Percentiles rank a stretch among this genome's conserved stretches.
phyloP scores from a whole-genome alignment of 2,888 invertebrate species.

The Dolichopus griseipennis region DNA sequence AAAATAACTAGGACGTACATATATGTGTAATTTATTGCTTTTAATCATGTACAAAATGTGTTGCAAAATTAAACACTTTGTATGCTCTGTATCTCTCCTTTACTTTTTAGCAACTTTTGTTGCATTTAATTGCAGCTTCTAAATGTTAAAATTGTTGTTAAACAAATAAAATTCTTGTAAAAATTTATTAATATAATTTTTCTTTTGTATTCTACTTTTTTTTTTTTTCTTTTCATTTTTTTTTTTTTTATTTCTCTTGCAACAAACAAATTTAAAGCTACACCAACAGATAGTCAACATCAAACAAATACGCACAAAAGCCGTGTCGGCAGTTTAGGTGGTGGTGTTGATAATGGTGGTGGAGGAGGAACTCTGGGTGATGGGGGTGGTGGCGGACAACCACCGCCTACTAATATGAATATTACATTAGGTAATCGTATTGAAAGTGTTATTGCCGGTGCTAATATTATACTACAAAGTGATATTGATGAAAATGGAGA shows the following conservation, averaged over 20 bases:
- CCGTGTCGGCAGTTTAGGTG: constrained; percentile 24
- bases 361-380: constrained; percentile 16
- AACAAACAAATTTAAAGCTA: constrained; percentile 17
- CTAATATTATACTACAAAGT: constrained; percentile 9
- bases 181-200: neutral
- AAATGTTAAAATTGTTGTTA: too few relatives aligned
- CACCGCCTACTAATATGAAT: neutral
- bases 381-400: constrained; percentile 13
- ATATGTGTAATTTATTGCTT: too few relatives aligned
- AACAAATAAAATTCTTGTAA: too few relatives aligned
- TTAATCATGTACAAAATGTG: too few relatives aligned
- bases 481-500: constrained; percentile 17
- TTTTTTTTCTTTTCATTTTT: too few relatives aligned
- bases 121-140: too few relatives aligned
- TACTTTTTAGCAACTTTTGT: too few relatives aligned
- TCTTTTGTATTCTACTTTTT: neutral
- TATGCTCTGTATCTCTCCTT: too few relatives aligned
- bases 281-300: constrained; percentile 27
- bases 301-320: constrained; percentile 24
- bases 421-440: neutral
- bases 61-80: too few relatives aligned
- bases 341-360: constrained; percentile 25
- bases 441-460: constrained; percentile 9
- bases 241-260: too few relatives aligned
- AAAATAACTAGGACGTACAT: too few relatives aligned